These are phyloP conservation scores for Otus scops DNA, from an alignment of 2,797 vertebrate species.

Conservation along the genomic window DNA sequence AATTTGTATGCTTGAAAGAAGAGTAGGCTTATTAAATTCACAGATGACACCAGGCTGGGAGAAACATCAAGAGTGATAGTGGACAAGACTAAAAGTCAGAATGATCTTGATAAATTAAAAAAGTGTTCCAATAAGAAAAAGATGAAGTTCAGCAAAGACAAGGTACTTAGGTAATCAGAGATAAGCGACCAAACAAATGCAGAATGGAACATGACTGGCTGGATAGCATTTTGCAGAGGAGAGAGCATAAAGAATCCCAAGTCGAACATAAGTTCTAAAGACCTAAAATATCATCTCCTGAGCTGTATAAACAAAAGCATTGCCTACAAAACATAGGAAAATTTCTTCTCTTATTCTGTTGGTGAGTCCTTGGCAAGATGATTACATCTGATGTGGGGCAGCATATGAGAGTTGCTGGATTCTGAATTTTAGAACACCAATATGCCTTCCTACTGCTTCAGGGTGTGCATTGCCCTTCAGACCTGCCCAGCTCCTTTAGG, in stretches of 20 bases:
- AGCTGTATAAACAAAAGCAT: neutral
- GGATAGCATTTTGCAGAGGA: neutral
- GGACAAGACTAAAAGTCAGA: neutral
- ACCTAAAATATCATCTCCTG: neutral
- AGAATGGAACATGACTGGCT: neutral
- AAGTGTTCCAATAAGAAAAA: neutral
- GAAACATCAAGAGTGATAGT: neutral
- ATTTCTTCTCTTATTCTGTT: neutral
- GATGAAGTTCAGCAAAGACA: neutral
- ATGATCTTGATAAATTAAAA: neutral
- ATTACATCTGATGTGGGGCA: neutral
- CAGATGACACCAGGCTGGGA: neutral
- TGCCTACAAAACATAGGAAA: neutral
- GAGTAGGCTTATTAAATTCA: neutral
- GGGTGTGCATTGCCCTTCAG: neutral
- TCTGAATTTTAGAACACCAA: neutral
- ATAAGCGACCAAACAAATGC: neutral
- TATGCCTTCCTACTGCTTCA: neutral
- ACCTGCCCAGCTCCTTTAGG: neutral
- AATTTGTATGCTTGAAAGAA: neutral
- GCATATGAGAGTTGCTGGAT: neutral
- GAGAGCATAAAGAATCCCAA: neutral
- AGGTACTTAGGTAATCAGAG: neutral
- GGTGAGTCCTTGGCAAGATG: neutral
- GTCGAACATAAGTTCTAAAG: neutral